Base-by-base conservation (phyloP, 2,113 vertebrate genomes). In the Psammodynastes pulverulentus region DNA sequence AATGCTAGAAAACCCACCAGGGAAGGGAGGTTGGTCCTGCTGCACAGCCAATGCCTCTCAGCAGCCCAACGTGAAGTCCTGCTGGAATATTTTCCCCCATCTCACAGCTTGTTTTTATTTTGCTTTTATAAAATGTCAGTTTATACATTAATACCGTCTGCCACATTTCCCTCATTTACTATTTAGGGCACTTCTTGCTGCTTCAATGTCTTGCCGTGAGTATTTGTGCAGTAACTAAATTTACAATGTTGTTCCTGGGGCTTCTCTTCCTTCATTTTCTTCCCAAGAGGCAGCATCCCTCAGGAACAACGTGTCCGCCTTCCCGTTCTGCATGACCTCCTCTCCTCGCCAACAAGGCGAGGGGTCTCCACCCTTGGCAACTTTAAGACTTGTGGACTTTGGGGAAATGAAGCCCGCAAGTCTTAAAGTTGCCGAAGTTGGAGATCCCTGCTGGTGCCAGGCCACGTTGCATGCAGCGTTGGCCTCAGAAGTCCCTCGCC, bases 101-200 rank as follows among this genome's bases (percentile, higher is more conserved):
- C 87, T 39, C 51, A 54, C 51, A 88, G 87, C 23, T 89, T 24
- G 52, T 54, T 88, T 88, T 54, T 52, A 54, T 56, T 62, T 89
- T 58, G 56, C n/a, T 26, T 48, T 48, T 46, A 48, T 48, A 58
- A 58, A 15, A 46, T 46, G 87, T 58, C 87, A 46, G 54, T 62
- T 89, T 29, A 46, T 89, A 58, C 39, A 46, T 89, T 45, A 56
- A 58, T 89, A 45, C 23, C 45, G 53, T 58, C 87, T 89, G 87
- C 53, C 12, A 24, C 87, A 45, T 45, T 88, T 88, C 23, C 34
- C 52, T 88, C 39, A 2, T 52, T 43, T 4, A 95, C 93, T 91
- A 88, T 91, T 94, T 95, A 93, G 94, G 91, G 90, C 94, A 62
- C 93, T 96, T 96, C 94, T 96, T 97, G 92, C 39, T 97, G 94